Conservation (phyloP, 2,888 invertebrate species). For the Germaria angustata region DNA sequence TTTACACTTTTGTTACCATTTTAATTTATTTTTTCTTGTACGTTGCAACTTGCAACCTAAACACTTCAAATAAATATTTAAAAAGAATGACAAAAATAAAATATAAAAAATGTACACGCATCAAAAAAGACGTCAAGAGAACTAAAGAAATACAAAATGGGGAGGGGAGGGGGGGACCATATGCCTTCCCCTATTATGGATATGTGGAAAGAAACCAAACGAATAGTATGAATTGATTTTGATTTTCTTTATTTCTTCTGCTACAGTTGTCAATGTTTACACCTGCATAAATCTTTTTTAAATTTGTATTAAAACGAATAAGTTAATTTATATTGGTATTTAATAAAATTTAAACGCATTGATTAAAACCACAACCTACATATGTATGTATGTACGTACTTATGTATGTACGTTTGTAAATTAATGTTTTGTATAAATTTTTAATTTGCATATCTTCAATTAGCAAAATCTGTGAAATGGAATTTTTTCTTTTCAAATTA, state of each 20-base stretch:
- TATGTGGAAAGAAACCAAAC: not conserved
- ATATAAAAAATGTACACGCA: not conserved
- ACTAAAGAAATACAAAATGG: not conserved
- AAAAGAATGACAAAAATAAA: conserved; percentile 15
- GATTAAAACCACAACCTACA: not conserved
- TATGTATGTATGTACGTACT: not conserved
- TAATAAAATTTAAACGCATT: not conserved
- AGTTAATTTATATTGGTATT: not conserved
- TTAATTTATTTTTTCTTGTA: conserved; percentile 65
- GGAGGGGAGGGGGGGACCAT: no score
- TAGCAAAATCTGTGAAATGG: conserved; percentile 2
- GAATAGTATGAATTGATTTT: not conserved
- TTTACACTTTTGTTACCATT: conserved; percentile 64
- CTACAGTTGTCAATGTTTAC: conserved; percentile 6
- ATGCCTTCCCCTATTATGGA: not conserved
- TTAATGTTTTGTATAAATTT: not conserved
- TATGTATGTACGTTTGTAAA: not conserved
- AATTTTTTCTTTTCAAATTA: conserved; percentile 8
- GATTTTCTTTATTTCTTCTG: not conserved
- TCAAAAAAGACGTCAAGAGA: not conserved
- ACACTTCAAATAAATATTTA: conserved; percentile 50
- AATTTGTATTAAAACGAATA: not conserved
- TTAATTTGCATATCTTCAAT: conserved; percentile 7
- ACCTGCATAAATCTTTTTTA: conserved; percentile 33
- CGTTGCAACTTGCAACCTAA: conserved; percentile 41